Evolutionary conservation across 2,797 vertebrate species (phyloP).

Genomic region (Sphaeramia orbicularis): DNA sequence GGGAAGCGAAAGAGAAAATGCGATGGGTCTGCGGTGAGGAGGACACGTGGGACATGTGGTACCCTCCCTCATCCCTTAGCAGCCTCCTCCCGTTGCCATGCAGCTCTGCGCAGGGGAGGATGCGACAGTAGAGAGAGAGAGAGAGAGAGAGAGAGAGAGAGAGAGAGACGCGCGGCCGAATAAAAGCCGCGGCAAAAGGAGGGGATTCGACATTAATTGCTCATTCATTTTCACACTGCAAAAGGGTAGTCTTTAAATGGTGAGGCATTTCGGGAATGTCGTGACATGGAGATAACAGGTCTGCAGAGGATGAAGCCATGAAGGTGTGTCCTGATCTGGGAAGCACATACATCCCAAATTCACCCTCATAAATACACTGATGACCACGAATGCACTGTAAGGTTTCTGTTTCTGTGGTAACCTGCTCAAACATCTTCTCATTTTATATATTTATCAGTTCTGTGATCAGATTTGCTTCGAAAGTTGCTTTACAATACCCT

Average conservation of each 20-base stretch:
- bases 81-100: conserved; percentile 80
- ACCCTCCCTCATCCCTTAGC: conserved; percentile 76
- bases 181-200: background rate
- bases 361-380: conserved; percentile 1
- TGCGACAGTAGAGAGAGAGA: conserved; percentile 65
- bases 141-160: too few species aligned
- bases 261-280: background rate
- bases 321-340: conserved; percentile 24
- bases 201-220: too few species aligned
- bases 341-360: background rate
- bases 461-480: too few species aligned
- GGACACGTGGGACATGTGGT: conserved; percentile 77
- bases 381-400: background rate
- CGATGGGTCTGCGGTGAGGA: conserved; percentile 69
- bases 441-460: conserved; percentile 2
- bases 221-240: background rate
- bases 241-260: conserved; percentile 4
- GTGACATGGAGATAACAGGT: conserved; percentile 1
- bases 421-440: background rate
- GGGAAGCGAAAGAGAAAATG: conserved; percentile 57
- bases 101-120: conserved; percentile 67
- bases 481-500: too few species aligned
- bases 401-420: conserved; percentile 27
- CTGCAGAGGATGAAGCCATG: conserved; percentile 26
- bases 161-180: conserved; percentile 9